A percentile compares a stretch with the other conserved stretches of the same genome.
phyloP scores from a whole-genome alignment of 1,140 invertebrate genomes.

The Orussus abietinus region DNA sequence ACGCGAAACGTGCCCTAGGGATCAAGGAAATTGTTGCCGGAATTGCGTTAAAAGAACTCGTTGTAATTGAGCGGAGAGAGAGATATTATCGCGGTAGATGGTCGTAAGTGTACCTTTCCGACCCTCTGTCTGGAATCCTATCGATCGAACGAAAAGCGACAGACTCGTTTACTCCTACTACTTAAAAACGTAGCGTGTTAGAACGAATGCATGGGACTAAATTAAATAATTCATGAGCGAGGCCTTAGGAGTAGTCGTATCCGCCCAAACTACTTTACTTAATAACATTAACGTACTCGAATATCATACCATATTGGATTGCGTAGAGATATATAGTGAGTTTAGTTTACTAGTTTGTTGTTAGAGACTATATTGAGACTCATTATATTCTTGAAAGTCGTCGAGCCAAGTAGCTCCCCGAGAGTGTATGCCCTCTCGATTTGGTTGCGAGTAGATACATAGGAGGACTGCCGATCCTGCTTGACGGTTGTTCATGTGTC shows the following conservation, averaged over 20 bases:
- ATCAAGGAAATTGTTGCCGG: too few relatives aligned
- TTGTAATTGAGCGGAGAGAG: too few relatives aligned
- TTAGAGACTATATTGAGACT: slow-evolving; percentile 25
- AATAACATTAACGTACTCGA: slow-evolving; percentile 33
- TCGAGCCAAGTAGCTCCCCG: slow-evolving; percentile 14
- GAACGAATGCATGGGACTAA: slow-evolving; percentile 42
- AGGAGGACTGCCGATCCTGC: too few relatives aligned
- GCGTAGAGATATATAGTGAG: slow-evolving; percentile 29
- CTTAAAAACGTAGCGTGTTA: slow-evolving; percentile 38
- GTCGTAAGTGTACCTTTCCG: neutral
- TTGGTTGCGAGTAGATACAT: slow-evolving; percentile 15
- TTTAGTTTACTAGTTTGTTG: slow-evolving; percentile 43
- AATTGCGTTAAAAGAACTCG: too few relatives aligned
- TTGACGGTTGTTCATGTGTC: too few relatives aligned
- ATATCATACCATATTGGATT: slow-evolving; percentile 31
- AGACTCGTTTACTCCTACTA: slow-evolving; percentile 32
- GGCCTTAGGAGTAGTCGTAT: slow-evolving; percentile 55
- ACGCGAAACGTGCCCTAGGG: too few relatives aligned
- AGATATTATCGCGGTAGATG: too few relatives aligned
- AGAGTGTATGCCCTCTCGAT: slow-evolving; percentile 18
- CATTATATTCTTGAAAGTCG: slow-evolving; percentile 23
- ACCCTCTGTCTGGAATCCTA: slow-evolving; percentile 26
- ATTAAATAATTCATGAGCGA: slow-evolving; percentile 49
- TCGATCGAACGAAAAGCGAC: slow-evolving; percentile 31
- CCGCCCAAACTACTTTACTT: slow-evolving; percentile 48